A percentile compares a stretch with the other conserved stretches of the same genome.
phyloP scores from a whole-genome alignment of 2,888 invertebrate genomes.

The Lottia gigantea region DNA sequence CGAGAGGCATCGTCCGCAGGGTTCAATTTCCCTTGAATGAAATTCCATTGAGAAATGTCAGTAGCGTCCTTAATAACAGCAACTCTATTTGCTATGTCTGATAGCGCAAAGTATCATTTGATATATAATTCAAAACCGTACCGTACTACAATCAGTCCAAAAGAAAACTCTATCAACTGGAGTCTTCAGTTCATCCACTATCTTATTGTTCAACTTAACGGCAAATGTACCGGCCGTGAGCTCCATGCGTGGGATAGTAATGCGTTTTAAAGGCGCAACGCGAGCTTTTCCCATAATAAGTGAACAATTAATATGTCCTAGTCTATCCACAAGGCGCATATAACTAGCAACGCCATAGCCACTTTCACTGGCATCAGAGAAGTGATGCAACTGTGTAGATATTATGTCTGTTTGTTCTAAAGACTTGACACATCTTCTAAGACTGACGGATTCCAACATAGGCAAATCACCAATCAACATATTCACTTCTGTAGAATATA shows the following conservation, averaged over 20 bases:
- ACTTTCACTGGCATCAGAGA: constrained; percentile 14
- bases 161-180: neutral
- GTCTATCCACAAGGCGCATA: neutral
- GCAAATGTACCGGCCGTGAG: constrained; percentile 12
- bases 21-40: neutral
- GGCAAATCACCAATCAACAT: neutral
- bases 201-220: neutral
- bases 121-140: constrained; percentile 12
- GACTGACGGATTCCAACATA: neutral
- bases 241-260: constrained; percentile 15
- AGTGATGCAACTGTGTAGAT: constrained; percentile 6
- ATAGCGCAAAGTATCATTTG: constrained; percentile 14
- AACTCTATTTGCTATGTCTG: constrained; percentile 18
- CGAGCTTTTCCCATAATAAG: constrained; percentile 8
- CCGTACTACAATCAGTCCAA: neutral
- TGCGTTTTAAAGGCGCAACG: constrained; percentile 14
- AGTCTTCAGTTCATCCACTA: neutral
- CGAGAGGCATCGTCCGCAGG: constrained; percentile 6
- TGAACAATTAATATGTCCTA: constrained; percentile 3
- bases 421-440: neutral
- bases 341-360: constrained; percentile 14
- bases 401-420: neutral
- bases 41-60: constrained; percentile 2
- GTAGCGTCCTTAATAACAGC: constrained; percentile 12
- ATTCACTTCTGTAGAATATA: neutral